Evolutionary conservation across 2,888 invertebrate genomes (phyloP), one percentile per base, ranked within the genome.

Genomic region (Dione juno): DNA sequence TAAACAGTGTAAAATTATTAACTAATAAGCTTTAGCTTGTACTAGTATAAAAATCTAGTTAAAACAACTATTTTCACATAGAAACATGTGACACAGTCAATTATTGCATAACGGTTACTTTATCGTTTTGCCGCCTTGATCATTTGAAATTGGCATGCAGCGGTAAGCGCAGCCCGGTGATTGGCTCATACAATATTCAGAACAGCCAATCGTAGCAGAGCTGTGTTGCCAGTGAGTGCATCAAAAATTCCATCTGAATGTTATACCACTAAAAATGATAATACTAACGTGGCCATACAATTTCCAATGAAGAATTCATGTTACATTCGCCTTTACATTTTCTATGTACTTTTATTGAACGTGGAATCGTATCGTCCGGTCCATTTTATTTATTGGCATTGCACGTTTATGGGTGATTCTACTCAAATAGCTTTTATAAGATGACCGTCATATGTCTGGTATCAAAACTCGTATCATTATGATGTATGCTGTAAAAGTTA

Each of bases 201-300:
- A 77, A 81, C 89, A 79, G 82, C 93, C 92, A 93, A 93, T 93
- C 86, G 92, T 88, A 87, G 81, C 83, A 80, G 88, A 89, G 82
- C 90, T 90, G 92, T 92, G 92, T 92, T 88, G 92, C 93, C 91
- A 91, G 92, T 93, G 90, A 90, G 91, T 93, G 92, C 92, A 93
- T 93, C 93, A 93, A 93, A 93, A 93, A 93, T 93, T 93, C 93
- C 90, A 93, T 93, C 93, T 93, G 93, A 92, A 90, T 92, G 90
- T 90, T 93, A 92, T 83, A 91, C 92, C 90, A 92, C 93, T 93
- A 93, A 93, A 93, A 93, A 93, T 93, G 92, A 93, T 93, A 93
- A 93, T 93, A 86, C 92, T 88, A 90, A 91, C 90, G 89, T 90
- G 89, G 87, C 84, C 82, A 91, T 90, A 92, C 92, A 92, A 92